Conservation (phyloP, 2,113 vertebrate species). For the Hystrix brachyura region DNA sequence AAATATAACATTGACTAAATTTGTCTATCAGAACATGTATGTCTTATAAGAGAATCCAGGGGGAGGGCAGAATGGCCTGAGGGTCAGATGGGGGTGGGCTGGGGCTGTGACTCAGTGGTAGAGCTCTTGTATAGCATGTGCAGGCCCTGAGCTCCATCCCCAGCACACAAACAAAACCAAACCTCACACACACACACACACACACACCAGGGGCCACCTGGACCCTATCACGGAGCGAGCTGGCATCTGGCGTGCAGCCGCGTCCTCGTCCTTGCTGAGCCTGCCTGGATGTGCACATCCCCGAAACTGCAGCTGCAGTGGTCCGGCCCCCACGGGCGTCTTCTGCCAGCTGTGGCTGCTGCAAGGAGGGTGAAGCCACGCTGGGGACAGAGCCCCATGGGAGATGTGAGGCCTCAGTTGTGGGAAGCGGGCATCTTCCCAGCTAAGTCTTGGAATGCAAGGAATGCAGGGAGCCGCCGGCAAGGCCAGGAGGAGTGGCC, state of each 20-base stretch:
- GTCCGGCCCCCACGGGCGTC: accelerated
- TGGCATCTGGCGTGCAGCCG: neutral
- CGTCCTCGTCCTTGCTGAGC: accelerated
- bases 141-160: neutral
- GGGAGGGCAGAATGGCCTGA: neutral
- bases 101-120: neutral
- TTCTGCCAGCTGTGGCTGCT: accelerated
- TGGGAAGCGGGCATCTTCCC: slow-evolving; percentile 11
- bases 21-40: neutral
- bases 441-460: slow-evolving; percentile 13
- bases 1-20: neutral
- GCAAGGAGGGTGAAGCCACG: neutral
- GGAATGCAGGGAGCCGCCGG: slow-evolving; percentile 3
- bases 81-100: neutral
- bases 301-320: accelerated
- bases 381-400: neutral
- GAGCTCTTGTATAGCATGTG: neutral
- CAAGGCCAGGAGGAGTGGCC: neutral
- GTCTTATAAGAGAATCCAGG: neutral
- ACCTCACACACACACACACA: neutral
- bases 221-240: accelerated
- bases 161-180: neutral
- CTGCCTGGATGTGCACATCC: accelerated
- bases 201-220: neutral
- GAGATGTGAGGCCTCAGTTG: neutral